Conservation (phyloP, 2,113 vertebrate genomes). For the Rhadina sibilatrix region DNA sequence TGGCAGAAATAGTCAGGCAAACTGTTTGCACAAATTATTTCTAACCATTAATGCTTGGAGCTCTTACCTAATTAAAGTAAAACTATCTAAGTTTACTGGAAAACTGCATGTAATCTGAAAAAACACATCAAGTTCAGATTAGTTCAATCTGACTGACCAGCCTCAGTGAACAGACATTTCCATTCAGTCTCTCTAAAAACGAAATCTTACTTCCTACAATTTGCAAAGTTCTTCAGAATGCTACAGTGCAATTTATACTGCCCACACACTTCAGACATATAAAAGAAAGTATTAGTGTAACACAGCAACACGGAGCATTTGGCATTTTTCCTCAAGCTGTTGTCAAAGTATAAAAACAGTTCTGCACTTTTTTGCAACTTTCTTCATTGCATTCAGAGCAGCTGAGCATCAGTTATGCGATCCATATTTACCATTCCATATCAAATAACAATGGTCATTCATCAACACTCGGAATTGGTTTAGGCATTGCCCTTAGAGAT, state of each 20-base stretch:
- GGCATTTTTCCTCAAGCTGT: not conserved
- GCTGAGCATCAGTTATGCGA: not conserved
- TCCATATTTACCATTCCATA: not conserved
- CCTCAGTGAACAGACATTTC: not conserved
- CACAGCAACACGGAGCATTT: not conserved
- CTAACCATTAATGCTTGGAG: not conserved
- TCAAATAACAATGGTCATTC: not conserved
- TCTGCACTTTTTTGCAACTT: not conserved
- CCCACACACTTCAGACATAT: not conserved
- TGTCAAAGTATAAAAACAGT: not conserved
- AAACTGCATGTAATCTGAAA: not conserved
- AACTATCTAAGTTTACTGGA: not conserved
- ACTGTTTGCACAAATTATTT: not conserved
- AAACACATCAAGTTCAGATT: not conserved
- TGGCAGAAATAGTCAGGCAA: not conserved
- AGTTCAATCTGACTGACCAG: not conserved
- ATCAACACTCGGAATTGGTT: not conserved
- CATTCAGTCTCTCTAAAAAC: not conserved
- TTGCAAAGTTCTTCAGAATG: not conserved
- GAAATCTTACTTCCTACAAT: not conserved
- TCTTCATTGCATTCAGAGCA: not conserved
- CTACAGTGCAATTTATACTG: not conserved
- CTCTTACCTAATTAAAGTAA: not conserved
- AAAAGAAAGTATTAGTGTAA: not conserved
- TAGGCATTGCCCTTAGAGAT: not conserved